Base-by-base conservation (phyloP, 2,888 invertebrate genomes). In the Pogonocherus hispidulus region DNA sequence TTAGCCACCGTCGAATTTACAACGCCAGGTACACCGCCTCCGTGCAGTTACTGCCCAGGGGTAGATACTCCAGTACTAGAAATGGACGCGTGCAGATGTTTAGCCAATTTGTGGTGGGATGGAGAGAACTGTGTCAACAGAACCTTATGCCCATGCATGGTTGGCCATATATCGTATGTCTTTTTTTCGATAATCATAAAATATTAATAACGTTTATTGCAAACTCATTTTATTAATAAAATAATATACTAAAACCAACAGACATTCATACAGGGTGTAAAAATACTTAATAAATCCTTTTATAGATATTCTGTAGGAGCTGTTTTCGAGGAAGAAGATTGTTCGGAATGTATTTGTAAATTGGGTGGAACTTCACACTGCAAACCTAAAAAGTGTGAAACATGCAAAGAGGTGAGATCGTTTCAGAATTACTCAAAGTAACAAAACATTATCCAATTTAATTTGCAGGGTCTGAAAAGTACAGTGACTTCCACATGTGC, bases 271-370 rank as follows among this genome's bases (percentile, higher is more conserved):
- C n/a, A n/a, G n/a, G n/a, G n/a, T n/a, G n/a, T n/a, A n/a, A n/a
- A n/a, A n/a, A n/a, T n/a, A n/a, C n/a, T n/a, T n/a, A n/a, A n/a
- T n/a, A n/a, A n/a, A n/a, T n/a, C n/a, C n/a, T n/a, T 8, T 44
- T 69, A 54, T 78, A 93, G 92, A n/a, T 93, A 94, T 81, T 86
- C 90, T 0, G 91, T 94, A 41, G 94, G 94, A 0, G 88, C 90
- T 0, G 86, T 88, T 11, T 95, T 91, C 82, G 90, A 91, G 74
- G 92, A 91, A 46, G 88, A 90, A 8, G 90, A 92, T 72, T 96
- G 96, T 80, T 90, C 92, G 71, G 90, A 93, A 75, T 96, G 96
- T 79, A 87, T 91, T 47, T 96, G 96, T 81, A 90, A 91, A 72
- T 81, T 95, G 37, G 92, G 93, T 20, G 95, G 96, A 9, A 86